Evolutionary conservation across 2,113 vertebrate species (phyloP).

Genomic region (Forbesichthys papilliferus): DNA sequence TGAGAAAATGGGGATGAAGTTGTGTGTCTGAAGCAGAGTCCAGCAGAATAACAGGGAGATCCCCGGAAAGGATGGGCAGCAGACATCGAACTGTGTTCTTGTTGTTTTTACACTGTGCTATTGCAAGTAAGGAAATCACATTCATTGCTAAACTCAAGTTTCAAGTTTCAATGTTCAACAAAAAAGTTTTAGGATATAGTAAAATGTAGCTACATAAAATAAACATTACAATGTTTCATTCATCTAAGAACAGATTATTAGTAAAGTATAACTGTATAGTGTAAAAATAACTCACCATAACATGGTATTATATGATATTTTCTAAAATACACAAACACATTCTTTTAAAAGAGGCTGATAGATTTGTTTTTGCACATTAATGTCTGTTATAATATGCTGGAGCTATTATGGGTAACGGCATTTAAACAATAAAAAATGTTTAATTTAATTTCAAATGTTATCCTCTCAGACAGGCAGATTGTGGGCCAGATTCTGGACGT

Average conservation of each 20-base stretch:
- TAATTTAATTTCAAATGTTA: not conserved
- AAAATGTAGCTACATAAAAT: too few relatives aligned
- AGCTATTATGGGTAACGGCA: too few relatives aligned
- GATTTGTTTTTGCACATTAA: not conserved
- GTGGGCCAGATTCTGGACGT: slow-evolving; percentile 67
- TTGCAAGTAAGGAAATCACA: slow-evolving; percentile 35
- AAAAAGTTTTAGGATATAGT: too few relatives aligned
- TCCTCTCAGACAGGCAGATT: slow-evolving; percentile 26
- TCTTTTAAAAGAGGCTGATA: slow-evolving; percentile 10
- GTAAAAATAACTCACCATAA: not conserved
- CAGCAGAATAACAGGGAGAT: slow-evolving; percentile 12
- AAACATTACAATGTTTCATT: too few relatives aligned
- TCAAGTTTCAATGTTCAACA: not conserved
- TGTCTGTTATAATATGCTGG: not conserved
- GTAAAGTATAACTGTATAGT: too few relatives aligned
- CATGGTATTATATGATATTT: not conserved
- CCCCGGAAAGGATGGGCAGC: slow-evolving; percentile 41
- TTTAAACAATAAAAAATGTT: not conserved
- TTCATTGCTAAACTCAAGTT: not conserved
- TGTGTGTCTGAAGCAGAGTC: slow-evolving; percentile 13
- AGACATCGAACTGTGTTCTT: slow-evolving; percentile 12
- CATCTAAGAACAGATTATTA: too few relatives aligned
- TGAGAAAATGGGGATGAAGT: slow-evolving; percentile 26
- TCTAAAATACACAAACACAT: not conserved
- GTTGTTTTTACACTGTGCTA: slow-evolving; percentile 41